These are phyloP conservation scores for Drosophila guanche DNA, from an alignment of 1,140 invertebrate species.

Conservation along the genomic window DNA sequence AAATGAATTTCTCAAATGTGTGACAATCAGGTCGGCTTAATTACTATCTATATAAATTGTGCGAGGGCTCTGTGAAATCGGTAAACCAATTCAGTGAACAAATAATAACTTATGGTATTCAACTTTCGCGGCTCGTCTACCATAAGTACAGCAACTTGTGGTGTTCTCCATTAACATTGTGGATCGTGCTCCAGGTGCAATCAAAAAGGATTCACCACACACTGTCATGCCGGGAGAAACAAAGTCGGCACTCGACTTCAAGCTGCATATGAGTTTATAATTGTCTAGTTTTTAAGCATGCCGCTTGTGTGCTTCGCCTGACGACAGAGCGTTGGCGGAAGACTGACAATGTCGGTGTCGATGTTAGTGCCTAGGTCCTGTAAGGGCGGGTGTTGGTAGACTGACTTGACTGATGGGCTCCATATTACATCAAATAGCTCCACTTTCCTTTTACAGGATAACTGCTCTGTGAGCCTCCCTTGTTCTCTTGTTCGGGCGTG, in stretches of 20 bases:
- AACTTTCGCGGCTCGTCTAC: slow-evolving; percentile 33
- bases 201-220: slow-evolving; percentile 33
- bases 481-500: slow-evolving; percentile 7
- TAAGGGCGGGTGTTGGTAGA: slow-evolving; percentile 4
- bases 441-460: slow-evolving; percentile 68
- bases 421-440: slow-evolving; percentile 68
- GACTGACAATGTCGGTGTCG: no score
- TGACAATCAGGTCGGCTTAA: no score
- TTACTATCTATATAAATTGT: no score
- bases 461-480: slow-evolving; percentile 32
- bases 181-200: slow-evolving; percentile 45
- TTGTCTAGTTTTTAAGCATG: slow-evolving; percentile 77
- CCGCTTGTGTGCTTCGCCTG: slow-evolving; percentile 63
- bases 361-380: slow-evolving; percentile 42
- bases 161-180: slow-evolving; percentile 14
- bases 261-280: slow-evolving; percentile 74
- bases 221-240: slow-evolving; percentile 27
- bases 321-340: slow-evolving; percentile 22
- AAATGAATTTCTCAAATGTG: no score
- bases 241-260: slow-evolving; percentile 32
- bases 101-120: slow-evolving; percentile 1
- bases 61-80: no score
- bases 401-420: slow-evolving; percentile 16
- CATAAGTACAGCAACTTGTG: slow-evolving; percentile 49
- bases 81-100: no score